Percentiles rank a stretch among this genome's conserved stretches.
Conservation (phyloP, 2,113 vertebrate genomes). For the Trinectes maculatus region DNA sequence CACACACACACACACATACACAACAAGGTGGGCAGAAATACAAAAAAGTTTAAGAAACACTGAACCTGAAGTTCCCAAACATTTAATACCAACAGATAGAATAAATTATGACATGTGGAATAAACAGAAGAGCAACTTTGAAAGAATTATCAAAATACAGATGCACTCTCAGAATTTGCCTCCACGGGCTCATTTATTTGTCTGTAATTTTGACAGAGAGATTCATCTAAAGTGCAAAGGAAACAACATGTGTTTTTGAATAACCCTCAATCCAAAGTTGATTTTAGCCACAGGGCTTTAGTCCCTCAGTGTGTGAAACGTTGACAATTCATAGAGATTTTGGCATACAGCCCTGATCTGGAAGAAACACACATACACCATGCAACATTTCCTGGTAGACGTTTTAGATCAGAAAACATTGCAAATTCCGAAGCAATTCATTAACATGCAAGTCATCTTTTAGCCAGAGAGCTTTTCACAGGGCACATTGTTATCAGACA, state of each 20-base stretch:
- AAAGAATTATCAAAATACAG: constrained; percentile 31
- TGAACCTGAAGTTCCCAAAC: constrained; percentile 14
- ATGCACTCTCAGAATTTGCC: constrained; percentile 25
- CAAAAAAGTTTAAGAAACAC: constrained; percentile 27
- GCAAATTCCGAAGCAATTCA: constrained; percentile 32
- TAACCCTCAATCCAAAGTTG: neutral
- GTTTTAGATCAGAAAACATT: constrained; percentile 19
- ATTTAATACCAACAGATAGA: constrained; percentile 57
- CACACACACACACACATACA: too few species aligned
- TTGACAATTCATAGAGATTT: constrained; percentile 4
- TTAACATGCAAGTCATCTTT: constrained; percentile 29
- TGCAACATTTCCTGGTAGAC: constrained; percentile 20
- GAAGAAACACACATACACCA: constrained; percentile 17
- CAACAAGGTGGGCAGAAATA: constrained; percentile 34
- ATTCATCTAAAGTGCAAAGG: constrained; percentile 47
- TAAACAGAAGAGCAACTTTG: constrained; percentile 45
- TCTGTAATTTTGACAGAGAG: constrained; percentile 9
- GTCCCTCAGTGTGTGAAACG: constrained; percentile 10
- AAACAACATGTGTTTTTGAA: constrained; percentile 24
- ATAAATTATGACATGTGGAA: constrained; percentile 72
- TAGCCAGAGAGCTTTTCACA: neutral
- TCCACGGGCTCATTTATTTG: neutral
- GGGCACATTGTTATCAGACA: constrained; percentile 1
- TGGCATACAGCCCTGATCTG: neutral
- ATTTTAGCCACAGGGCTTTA: constrained; percentile 8